These are phyloP conservation scores for Spondyliosoma cantharus DNA, from an alignment of 2,797 vertebrate species.

Conservation along the genomic window DNA sequence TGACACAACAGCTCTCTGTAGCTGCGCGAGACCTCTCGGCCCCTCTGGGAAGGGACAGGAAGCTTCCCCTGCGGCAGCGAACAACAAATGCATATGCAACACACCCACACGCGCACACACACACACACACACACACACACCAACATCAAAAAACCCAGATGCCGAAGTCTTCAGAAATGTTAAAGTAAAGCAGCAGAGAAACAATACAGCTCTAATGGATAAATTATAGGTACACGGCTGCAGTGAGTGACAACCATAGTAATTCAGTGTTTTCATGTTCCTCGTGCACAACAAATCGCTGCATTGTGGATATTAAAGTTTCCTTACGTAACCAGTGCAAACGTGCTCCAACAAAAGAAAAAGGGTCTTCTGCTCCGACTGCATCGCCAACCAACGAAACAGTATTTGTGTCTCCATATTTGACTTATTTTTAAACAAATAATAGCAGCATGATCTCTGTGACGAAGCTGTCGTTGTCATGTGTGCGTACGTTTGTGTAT, in stretches of 20 bases:
- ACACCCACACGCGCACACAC: background rate
- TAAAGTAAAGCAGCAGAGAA: slow-evolving; percentile 11
- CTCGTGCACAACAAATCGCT: slow-evolving; percentile 31
- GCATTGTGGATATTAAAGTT: slow-evolving; percentile 30
- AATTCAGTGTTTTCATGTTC: slow-evolving; percentile 15
- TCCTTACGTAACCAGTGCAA: slow-evolving; percentile 13
- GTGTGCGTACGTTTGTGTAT: slow-evolving; percentile 5
- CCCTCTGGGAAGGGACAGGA: background rate
- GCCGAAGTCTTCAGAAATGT: slow-evolving; percentile 8
- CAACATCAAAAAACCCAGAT: background rate
- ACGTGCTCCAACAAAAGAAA: slow-evolving; percentile 7
- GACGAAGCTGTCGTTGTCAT: slow-evolving; percentile 3
- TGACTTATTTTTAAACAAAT: slow-evolving; percentile 24
- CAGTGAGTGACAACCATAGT: slow-evolving; percentile 32
- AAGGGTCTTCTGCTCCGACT: slow-evolving; percentile 12
- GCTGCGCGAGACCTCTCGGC: slow-evolving; percentile 16
- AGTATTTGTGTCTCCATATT: slow-evolving; percentile 32
- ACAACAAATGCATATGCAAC: slow-evolving; percentile 21
- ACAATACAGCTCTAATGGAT: slow-evolving; percentile 22
- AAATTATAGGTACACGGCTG: slow-evolving; percentile 16
- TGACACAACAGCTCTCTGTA: slow-evolving; percentile 14
- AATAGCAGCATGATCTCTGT: slow-evolving; percentile 25
- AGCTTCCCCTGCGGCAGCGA: background rate
- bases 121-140: background rate
- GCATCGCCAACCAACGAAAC: slow-evolving; percentile 38